These are phyloP conservation scores for Atta cephalotes DNA, from an alignment of 1,140 invertebrate species.

Conservation along the genomic window DNA sequence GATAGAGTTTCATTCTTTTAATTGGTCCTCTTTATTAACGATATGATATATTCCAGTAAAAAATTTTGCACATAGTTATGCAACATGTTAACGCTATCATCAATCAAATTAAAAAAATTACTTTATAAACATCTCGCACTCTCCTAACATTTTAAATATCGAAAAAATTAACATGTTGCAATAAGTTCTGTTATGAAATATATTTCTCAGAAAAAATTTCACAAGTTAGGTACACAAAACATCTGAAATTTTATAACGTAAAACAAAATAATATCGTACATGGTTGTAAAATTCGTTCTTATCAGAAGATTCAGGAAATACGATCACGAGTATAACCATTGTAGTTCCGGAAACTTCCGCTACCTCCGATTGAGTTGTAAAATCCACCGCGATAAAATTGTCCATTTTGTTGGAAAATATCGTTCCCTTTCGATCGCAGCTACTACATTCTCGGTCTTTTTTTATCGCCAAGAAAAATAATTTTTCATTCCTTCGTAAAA, in stretches of 20 bases:
- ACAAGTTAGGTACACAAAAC: slow-evolving; percentile 14
- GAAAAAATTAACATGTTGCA: not conserved
- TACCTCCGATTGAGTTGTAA: slow-evolving; percentile 47
- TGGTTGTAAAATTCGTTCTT: slow-evolving; percentile 49
- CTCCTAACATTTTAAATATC: not conserved
- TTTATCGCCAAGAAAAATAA: slow-evolving; percentile 39
- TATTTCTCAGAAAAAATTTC: slow-evolving; percentile 39
- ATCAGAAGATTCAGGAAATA: slow-evolving; percentile 59
- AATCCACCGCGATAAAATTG: slow-evolving; percentile 68
- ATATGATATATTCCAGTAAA: not conserved
- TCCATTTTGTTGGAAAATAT: slow-evolving; percentile 61
- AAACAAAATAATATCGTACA: slow-evolving; percentile 53
- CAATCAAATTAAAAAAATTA: not conserved
- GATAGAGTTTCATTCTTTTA: not conserved
- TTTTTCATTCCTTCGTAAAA: slow-evolving; percentile 31
- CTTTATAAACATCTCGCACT: not conserved
- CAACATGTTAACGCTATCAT: not conserved
- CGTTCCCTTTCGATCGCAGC: not conserved
- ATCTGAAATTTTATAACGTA: slow-evolving; percentile 30
- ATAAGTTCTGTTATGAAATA: not conserved
- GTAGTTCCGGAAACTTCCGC: slow-evolving; percentile 46
- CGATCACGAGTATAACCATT: slow-evolving; percentile 47
- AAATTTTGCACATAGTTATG: slow-evolving; percentile 25
- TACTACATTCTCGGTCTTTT: not conserved
- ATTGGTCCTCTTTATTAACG: not conserved